phyloP scores from a whole-genome alignment of 2,113 vertebrate genomes.

The Ictalurus punctatus region DNA sequence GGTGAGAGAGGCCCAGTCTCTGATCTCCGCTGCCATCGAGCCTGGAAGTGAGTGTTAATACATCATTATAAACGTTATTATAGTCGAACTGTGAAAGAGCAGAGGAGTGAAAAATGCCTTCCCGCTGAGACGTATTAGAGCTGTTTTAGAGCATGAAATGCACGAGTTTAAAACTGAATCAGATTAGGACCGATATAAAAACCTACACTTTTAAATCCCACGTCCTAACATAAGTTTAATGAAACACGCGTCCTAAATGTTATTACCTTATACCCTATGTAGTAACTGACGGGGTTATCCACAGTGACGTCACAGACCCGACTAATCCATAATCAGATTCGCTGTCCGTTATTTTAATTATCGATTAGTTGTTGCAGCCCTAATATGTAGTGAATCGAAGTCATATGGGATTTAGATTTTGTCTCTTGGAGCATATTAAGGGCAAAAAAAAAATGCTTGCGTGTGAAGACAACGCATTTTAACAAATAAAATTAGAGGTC shows the following conservation, averaged over 20 bases:
- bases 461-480: not conserved
- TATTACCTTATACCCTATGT: not conserved
- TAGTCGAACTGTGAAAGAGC: too few relatives aligned
- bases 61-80: not conserved
- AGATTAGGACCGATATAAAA: not conserved
- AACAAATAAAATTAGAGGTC: too few relatives aligned
- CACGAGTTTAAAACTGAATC: not conserved
- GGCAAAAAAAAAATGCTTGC: not conserved
- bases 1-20: slow-evolving; percentile 93
- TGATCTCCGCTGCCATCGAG: slow-evolving; percentile 97
- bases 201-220: not conserved
- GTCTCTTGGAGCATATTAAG: not conserved
- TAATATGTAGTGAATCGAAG: not conserved
- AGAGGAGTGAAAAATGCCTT: not conserved
- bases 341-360: too few relatives aligned
- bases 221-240: not conserved
- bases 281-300: not conserved
- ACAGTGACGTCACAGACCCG: too few relatives aligned
- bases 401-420: not conserved
- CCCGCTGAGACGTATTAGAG: not conserved
- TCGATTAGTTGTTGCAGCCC: too few relatives aligned
- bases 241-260: not conserved
- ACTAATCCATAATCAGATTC: too few relatives aligned
- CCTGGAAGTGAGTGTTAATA: slow-evolving; percentile 81
- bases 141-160: not conserved